These are phyloP conservation scores for Rhamnusium bicolor DNA, from an alignment of 2,888 invertebrate genomes.

Conservation along the genomic window DNA sequence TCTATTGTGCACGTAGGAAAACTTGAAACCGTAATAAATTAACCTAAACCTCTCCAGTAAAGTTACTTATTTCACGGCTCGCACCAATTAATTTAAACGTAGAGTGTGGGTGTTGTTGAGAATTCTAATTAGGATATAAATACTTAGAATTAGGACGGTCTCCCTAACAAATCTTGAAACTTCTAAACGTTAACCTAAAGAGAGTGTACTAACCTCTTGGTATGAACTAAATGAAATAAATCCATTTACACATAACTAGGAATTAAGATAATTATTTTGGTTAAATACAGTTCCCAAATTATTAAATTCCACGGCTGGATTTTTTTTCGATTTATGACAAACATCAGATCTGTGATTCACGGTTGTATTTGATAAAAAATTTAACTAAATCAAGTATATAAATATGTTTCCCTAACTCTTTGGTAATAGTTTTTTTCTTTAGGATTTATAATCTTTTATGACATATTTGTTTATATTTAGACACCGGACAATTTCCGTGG, in stretches of 20 bases:
- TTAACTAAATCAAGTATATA: too few species aligned
- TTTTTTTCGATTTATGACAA: too few species aligned
- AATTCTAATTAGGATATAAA: conserved; percentile 33
- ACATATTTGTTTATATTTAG: too few species aligned
- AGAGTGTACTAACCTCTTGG: neutral
- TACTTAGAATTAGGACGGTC: conserved; percentile 23
- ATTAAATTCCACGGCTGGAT: neutral
- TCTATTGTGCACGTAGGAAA: conserved; percentile 2
- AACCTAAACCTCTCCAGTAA: conserved; percentile 3
- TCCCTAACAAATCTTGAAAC: neutral
- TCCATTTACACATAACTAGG: conserved; percentile 3
- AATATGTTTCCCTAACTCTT: too few species aligned
- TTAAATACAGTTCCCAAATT: neutral
- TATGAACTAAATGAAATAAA: neutral
- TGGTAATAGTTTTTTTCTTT: too few species aligned
- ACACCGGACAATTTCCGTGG: too few species aligned
- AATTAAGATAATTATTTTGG: conserved; percentile 7
- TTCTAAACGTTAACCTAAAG: conserved; percentile 16
- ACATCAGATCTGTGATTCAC: too few species aligned
- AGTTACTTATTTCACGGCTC: conserved; percentile 29
- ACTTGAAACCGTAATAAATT: conserved; percentile 15
- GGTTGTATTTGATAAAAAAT: too few species aligned
- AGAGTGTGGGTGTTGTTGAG: conserved; percentile 23
- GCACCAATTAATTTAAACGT: conserved; percentile 30
- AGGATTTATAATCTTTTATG: too few species aligned